Evolutionary conservation across 1,140 invertebrate genomes (phyloP).

Genomic region (Ylistrum balloti): DNA sequence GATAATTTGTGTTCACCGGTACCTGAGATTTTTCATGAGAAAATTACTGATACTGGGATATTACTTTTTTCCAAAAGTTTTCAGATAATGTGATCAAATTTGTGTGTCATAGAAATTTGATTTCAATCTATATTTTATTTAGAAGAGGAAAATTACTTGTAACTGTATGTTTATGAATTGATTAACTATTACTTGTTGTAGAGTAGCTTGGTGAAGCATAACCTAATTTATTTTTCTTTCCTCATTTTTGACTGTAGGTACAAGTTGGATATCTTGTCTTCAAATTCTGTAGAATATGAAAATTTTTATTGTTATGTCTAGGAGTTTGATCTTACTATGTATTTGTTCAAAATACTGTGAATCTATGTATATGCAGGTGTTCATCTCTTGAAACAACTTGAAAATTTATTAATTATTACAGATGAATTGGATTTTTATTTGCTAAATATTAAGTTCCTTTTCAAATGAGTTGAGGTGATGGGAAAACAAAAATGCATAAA

Average conservation of each 20-base stretch:
- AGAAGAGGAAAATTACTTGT: not conserved
- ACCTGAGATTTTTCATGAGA: too few relatives aligned
- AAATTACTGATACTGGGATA: too few relatives aligned
- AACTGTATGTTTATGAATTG: not conserved
- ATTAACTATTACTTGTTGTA: not conserved
- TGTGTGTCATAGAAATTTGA: not conserved
- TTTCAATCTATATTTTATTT: not conserved
- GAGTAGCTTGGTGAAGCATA: not conserved
- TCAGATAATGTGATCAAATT: too few relatives aligned
- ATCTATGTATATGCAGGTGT: too few relatives aligned
- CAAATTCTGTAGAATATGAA: not conserved
- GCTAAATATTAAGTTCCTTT: too few relatives aligned
- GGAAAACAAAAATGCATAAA: not conserved
- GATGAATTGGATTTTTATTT: too few relatives aligned
- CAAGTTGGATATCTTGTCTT: not conserved
- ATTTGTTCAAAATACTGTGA: not conserved
- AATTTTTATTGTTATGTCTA: not conserved
- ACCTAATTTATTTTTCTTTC: not conserved
- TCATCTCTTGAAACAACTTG: not conserved
- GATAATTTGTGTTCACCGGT: not conserved
- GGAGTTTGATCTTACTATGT: not conserved
- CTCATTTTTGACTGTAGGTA: too few relatives aligned
- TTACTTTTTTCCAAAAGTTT: too few relatives aligned
- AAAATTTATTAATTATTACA: not conserved
- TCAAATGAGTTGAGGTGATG: not conserved